A percentile compares a stretch with the other conserved stretches of the same genome.
Conservation (phyloP, 2,888 invertebrate species). For the Dolichopus griseipennis region DNA sequence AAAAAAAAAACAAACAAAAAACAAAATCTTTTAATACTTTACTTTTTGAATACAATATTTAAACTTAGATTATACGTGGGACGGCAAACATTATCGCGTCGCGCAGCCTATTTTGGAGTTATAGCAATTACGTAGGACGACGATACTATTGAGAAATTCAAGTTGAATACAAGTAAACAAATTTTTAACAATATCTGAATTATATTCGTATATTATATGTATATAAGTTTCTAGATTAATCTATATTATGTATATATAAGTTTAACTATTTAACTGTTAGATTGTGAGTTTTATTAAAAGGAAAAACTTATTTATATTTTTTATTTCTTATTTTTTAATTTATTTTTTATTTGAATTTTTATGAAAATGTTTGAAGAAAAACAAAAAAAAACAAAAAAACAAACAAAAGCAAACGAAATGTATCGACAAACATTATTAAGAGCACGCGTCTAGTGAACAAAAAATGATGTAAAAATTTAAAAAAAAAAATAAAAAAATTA, state of each 20-base stretch:
- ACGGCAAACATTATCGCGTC: not conserved
- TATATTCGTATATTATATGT: too few relatives aligned
- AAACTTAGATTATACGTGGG: not conserved
- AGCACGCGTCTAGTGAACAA: not conserved
- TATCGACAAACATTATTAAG: not conserved
- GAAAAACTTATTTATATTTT: too few relatives aligned
- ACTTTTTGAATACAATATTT: too few relatives aligned
- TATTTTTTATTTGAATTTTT: too few relatives aligned
- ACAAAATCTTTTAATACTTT: not conserved
- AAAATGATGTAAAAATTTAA: not conserved
- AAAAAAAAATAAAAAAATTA: not conserved
- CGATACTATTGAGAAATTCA: not conserved
- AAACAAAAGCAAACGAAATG: not conserved
- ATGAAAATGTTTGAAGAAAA: too few relatives aligned
- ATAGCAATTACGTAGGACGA: slow-evolving; percentile 5
- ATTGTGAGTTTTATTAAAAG: not conserved
- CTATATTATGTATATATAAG: not conserved
- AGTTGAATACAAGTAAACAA: not conserved
- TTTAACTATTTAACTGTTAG: slow-evolving; percentile 4
- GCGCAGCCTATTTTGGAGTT: not conserved
- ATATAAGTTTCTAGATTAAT: too few relatives aligned
- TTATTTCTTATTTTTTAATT: too few relatives aligned
- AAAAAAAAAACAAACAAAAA: not conserved
- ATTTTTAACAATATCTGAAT: not conserved
- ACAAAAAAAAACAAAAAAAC: not conserved